phyloP scores from a whole-genome alignment of 1,140 invertebrate species.

The Helicoverpa armigera region DNA sequence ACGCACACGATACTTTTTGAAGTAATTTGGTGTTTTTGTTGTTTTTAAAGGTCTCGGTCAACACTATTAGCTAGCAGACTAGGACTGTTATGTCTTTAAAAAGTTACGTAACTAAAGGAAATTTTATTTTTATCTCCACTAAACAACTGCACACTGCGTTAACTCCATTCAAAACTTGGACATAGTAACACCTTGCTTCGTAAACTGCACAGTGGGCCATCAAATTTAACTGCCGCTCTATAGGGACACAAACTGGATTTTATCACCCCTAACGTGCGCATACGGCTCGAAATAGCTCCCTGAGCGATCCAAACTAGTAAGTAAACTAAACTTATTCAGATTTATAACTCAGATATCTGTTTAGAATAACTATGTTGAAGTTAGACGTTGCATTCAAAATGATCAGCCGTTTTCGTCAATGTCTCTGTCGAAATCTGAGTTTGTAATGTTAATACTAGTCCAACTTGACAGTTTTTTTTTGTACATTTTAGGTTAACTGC shows the following conservation, averaged over 20 bases:
- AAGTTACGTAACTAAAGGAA: neutral
- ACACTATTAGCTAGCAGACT: neutral
- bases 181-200: slow-evolving; percentile 16
- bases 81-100: neutral
- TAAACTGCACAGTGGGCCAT: slow-evolving; percentile 16
- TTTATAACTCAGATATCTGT: neutral
- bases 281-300: neutral
- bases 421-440: too few species aligned
- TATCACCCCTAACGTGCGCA: neutral
- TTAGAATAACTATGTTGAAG: neutral
- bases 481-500: too few species aligned
- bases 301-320: neutral
- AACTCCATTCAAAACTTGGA: slow-evolving; percentile 4
- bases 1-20: too few species aligned
- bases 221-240: slow-evolving; percentile 5
- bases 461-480: too few species aligned
- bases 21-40: too few species aligned
- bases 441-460: too few species aligned
- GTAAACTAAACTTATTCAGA: neutral
- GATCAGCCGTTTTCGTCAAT: neutral
- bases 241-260: neutral
- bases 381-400: neutral
- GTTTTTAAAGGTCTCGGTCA: neutral
- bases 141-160: slow-evolving; percentile 9
- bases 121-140: neutral